Evolutionary conservation across 2,113 vertebrate species (phyloP).

Genomic region (Shinisaurus crocodilurus): DNA sequence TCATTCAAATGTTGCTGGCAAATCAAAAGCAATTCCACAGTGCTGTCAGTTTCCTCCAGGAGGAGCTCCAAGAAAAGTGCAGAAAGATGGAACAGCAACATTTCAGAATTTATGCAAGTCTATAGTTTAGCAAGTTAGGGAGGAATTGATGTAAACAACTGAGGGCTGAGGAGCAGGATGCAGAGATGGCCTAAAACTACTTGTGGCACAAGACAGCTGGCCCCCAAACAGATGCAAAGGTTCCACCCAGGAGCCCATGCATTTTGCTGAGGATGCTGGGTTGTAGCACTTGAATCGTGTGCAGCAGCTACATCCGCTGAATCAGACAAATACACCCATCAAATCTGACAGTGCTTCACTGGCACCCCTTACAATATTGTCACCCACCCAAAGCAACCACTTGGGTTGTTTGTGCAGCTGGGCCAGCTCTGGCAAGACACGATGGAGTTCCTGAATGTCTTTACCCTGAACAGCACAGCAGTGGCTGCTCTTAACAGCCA

Average conservation of each 20-base stretch:
- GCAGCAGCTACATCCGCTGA: not conserved
- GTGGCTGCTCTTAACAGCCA: not conserved
- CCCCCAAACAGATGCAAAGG: not conserved
- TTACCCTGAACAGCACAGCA: not conserved
- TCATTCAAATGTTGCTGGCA: slow-evolving; percentile 53
- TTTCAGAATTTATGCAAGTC: slow-evolving; percentile 7
- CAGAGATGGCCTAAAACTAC: not conserved
- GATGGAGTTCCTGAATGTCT: not conserved
- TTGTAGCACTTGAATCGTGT: not conserved
- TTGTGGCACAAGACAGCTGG: not conserved
- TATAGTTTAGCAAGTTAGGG: not conserved
- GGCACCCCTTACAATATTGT: not conserved
- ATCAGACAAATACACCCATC: not conserved
- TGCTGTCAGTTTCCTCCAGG: slow-evolving; percentile 13
- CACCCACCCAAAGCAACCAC: not conserved
- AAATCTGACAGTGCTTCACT: not conserved
- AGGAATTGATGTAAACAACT: not conserved
- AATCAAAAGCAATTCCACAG: slow-evolving; percentile 44
- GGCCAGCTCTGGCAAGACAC: not conserved
- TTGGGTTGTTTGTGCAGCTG: not conserved
- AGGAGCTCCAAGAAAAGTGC: slow-evolving; percentile 23
- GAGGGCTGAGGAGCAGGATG: not conserved
- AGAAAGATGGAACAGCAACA: not conserved
- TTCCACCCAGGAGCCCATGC: not conserved
- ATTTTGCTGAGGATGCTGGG: not conserved